Conservation (phyloP, 2,113 vertebrate genomes). For the Dasyprocta punctata region DNA sequence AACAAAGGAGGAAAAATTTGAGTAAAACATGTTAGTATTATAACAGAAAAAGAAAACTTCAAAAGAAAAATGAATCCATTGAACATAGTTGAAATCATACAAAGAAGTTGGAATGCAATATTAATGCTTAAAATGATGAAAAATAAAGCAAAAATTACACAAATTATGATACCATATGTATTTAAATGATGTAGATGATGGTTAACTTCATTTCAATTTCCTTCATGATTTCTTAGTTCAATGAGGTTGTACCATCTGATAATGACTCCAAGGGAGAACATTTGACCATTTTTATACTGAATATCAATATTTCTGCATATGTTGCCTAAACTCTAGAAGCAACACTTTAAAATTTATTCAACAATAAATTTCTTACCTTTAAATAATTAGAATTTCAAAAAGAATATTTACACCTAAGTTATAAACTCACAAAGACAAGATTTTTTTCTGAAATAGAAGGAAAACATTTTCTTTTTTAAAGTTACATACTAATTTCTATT, state of each 20-base stretch:
- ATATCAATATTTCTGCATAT: not conserved
- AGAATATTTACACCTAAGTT: not conserved
- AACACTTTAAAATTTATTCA: not conserved
- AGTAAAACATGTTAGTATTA: not conserved
- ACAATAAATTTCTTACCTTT: not conserved
- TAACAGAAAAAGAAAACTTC: not conserved
- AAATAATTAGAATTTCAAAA: not conserved
- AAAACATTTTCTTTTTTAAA: not conserved
- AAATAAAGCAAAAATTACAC: not conserved
- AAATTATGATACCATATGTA: not conserved
- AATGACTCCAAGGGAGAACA: not conserved
- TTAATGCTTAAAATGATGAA: not conserved
- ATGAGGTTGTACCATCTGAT: not conserved
- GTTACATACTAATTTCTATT: slow-evolving; percentile 31
- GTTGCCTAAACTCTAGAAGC: not conserved
- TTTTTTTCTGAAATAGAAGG: not conserved
- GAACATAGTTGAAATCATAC: not conserved
- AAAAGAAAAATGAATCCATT: not conserved
- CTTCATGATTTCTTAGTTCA: not conserved
- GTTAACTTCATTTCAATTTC: not conserved
- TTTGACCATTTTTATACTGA: not conserved
- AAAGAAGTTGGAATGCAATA: not conserved
- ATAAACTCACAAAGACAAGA: not conserved
- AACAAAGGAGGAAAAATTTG: not conserved
- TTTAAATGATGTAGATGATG: not conserved